A percentile compares a stretch with the other conserved stretches of the same genome.
These are phyloP conservation scores for Cacoxenus indagator DNA, from an alignment of 2,888 invertebrate genomes.

Conservation along the genomic window DNA sequence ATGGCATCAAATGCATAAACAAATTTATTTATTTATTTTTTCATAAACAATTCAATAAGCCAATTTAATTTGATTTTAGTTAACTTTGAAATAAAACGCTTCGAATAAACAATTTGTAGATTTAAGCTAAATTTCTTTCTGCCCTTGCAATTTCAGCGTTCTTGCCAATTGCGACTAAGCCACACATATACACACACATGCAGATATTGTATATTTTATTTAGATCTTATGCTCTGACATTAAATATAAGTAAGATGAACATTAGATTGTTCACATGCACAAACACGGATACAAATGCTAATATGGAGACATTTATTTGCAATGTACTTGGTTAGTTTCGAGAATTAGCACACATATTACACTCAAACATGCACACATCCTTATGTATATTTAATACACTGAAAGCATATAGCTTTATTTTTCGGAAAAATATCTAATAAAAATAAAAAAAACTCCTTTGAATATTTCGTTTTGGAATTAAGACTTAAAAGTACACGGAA, in stretches of 20 bases:
- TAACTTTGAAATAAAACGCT: neutral
- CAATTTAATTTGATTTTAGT: neutral
- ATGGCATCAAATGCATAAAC: constrained; percentile 4
- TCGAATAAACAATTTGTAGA: constrained; percentile 25
- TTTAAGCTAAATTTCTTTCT: constrained; percentile 26
- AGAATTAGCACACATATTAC: constrained; percentile 49
- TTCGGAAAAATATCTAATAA: neutral
- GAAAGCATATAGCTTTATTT: neutral
- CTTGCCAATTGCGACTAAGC: neutral
- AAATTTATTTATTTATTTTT: neutral
- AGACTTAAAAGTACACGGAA: too few species aligned
- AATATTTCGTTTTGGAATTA: neutral
- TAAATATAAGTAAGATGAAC: neutral
- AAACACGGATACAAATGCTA: neutral
- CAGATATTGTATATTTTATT: neutral
- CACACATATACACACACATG: neutral
- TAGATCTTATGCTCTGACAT: neutral
- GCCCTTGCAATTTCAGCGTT: neutral
- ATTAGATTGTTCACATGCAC: too few species aligned
- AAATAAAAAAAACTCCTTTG: neutral
- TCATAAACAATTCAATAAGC: neutral
- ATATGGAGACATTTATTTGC: constrained; percentile 4
- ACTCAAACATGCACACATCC: constrained; percentile 52
- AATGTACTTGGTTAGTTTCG: constrained; percentile 22
- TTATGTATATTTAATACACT: constrained; percentile 41